These are phyloP conservation scores for Artibeus jamaicensis DNA, from an alignment of 2,797 vertebrate genomes.

Conservation along the genomic window DNA sequence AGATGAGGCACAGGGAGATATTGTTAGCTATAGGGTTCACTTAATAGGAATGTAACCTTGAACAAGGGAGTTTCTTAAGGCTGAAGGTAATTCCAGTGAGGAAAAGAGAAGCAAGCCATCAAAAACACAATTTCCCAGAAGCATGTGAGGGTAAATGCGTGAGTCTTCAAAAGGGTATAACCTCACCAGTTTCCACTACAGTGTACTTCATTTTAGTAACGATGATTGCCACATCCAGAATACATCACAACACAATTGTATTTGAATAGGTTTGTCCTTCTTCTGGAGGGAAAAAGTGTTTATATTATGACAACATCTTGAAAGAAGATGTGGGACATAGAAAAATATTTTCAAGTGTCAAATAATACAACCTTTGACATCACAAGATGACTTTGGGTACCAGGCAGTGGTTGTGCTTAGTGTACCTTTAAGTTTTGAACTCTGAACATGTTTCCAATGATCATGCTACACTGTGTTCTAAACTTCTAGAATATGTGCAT, in stretches of 20 bases:
- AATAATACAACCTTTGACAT: not conserved
- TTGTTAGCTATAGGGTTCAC: not conserved
- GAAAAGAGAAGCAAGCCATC: not conserved
- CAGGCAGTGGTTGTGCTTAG: rapidly evolving
- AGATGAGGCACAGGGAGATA: not conserved
- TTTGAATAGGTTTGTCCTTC: not conserved
- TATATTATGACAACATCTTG: not conserved
- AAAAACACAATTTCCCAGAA: not conserved
- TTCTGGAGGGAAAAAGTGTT: not conserved
- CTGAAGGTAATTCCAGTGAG: not conserved
- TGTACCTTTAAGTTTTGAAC: not conserved
- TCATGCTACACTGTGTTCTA: not conserved
- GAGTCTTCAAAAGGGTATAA: not conserved
- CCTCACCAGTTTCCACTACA: not conserved
- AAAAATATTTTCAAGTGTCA: not conserved
- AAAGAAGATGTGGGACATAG: not conserved
- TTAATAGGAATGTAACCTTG: not conserved
- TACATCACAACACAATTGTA: not conserved
- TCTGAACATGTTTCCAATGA: not conserved
- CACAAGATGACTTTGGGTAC: not conserved
- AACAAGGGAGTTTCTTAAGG: not conserved
- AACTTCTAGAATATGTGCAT: not conserved
- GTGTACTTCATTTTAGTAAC: not conserved
- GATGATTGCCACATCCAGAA: not conserved
- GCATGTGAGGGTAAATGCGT: not conserved